phyloP scores from a whole-genome alignment of 2,888 invertebrate genomes.

The Nemotelus nigrinus region DNA sequence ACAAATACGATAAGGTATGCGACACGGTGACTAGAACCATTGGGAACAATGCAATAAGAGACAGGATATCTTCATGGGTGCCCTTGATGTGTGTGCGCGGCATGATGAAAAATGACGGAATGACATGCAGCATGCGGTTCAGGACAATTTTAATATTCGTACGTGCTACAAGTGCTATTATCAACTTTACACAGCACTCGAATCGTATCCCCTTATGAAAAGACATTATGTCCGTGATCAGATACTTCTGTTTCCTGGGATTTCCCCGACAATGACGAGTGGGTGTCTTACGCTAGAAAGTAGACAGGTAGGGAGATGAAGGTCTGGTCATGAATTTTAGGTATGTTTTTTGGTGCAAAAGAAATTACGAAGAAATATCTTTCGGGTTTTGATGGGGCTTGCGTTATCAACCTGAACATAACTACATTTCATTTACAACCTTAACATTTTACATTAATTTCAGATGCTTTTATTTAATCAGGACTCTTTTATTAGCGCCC shows the following conservation, averaged over 20 bases:
- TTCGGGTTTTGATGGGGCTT: no score
- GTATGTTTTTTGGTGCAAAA: no score
- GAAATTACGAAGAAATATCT: background rate
- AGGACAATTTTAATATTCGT: conserved; percentile 47
- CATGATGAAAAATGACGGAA: background rate
- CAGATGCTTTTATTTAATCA: no score
- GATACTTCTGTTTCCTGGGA: conserved; percentile 8
- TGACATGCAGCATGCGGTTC: conserved; percentile 26
- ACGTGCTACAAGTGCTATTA: conserved; percentile 51
- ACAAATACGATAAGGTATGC: conserved; percentile 29
- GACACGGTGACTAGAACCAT: background rate
- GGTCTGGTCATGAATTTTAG: no score
- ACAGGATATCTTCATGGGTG: background rate
- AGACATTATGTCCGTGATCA: conserved; percentile 43
- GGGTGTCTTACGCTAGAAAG: background rate
- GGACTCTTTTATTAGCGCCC: no score
- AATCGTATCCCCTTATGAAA: conserved; percentile 47
- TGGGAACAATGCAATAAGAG: background rate
- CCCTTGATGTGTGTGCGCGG: no score
- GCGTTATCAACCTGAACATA: no score
- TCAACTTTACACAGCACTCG: conserved; percentile 51
- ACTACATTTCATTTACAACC: no score
- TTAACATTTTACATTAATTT: no score
- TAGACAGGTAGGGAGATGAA: no score
- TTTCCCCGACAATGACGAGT: conserved; percentile 11